These are phyloP conservation scores for Drosophila neotestacea DNA, from an alignment of 2,888 invertebrate species.

Conservation along the genomic window DNA sequence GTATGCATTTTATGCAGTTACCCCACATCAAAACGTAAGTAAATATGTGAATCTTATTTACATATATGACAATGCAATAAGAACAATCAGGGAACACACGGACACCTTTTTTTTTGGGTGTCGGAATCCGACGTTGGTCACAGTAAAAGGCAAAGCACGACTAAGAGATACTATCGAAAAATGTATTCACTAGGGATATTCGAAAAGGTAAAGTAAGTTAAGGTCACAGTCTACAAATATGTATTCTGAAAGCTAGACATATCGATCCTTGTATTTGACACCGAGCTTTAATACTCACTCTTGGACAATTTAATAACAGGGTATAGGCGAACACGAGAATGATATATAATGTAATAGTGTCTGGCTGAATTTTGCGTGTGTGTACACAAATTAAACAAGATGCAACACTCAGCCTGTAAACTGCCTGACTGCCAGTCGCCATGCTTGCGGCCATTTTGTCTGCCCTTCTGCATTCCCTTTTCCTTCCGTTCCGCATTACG, in stretches of 20 bases:
- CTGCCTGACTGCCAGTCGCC: conserved; percentile 38
- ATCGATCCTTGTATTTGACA: neutral
- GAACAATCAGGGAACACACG: conserved; percentile 5
- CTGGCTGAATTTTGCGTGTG: conserved; percentile 36
- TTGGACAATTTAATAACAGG: neutral
- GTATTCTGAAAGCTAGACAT: neutral
- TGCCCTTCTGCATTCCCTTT: conserved; percentile 22
- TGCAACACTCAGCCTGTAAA: conserved; percentile 66
- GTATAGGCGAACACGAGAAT: conserved; percentile 33
- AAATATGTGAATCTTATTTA: conserved; percentile 67
- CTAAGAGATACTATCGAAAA: neutral
- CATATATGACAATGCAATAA: conserved; percentile 72
- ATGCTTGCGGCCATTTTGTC: conserved; percentile 48
- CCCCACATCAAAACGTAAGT: conserved; percentile 37
- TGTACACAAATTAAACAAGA: conserved; percentile 76
- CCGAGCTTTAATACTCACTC: neutral
- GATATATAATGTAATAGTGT: conserved; percentile 62
- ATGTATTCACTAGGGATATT: neutral
- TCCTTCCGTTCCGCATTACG: conserved; percentile 24
- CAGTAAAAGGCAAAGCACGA: neutral
- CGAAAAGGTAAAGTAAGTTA: neutral
- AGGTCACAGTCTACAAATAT: neutral
- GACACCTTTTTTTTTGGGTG: neutral
- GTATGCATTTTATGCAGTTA: conserved; percentile 49
- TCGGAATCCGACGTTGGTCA: neutral